A percentile compares a stretch with the other conserved stretches of the same genome.
Evolutionary conservation across 2,888 invertebrate species (phyloP).

Genomic region (Hydriomena furcata): DNA sequence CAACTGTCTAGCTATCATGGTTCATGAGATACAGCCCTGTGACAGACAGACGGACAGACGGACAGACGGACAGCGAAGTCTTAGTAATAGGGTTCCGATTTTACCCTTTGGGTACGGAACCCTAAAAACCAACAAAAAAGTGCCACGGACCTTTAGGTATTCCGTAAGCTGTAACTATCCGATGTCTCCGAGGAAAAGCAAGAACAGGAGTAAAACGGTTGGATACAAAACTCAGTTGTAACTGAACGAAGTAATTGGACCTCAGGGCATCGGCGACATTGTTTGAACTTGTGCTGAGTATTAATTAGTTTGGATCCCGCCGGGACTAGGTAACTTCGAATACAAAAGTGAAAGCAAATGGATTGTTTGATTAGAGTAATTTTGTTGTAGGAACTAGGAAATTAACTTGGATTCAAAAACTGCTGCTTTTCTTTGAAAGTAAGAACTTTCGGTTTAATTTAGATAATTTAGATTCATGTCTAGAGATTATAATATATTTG

Average conservation of each 20-base stretch:
- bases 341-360: constrained; percentile 46
- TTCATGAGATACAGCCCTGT: no score
- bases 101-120: no score
- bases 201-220: constrained; percentile 14
- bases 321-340: constrained; percentile 35
- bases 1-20: no score
- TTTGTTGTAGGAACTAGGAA: constrained; percentile 15
- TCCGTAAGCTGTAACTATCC: constrained; percentile 11
- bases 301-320: constrained; percentile 54
- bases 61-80: not conserved
- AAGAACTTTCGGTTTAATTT: not conserved
- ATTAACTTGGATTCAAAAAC: constrained; percentile 5
- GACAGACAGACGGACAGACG: no score
- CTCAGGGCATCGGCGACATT: constrained; percentile 48
- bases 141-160: constrained; percentile 1
- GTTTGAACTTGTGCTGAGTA: constrained; percentile 54
- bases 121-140: not conserved
- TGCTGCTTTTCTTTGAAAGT: not conserved
- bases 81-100: no score
- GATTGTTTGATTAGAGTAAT: constrained; percentile 40
- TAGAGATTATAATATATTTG: no score
- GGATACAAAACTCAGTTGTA: constrained; percentile 32
- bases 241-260: constrained; percentile 53
- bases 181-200: constrained; percentile 17
- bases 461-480: no score